These are phyloP conservation scores for Pedicia rivosa DNA, from an alignment of 2,888 invertebrate species.

Conservation along the genomic window DNA sequence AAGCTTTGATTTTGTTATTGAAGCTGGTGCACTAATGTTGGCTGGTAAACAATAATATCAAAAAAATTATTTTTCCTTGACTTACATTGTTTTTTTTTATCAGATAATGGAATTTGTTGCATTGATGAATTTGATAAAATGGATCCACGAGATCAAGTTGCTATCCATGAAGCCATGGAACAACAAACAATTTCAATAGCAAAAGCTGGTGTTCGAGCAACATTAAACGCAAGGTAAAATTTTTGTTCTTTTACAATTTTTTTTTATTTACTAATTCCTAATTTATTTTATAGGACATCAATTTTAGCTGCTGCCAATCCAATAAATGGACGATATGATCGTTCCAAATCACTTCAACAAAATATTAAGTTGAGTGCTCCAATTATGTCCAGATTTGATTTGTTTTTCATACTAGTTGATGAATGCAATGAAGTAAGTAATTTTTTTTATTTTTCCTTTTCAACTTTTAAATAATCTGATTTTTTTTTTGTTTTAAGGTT, in stretches of 20 bases:
- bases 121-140: slow-evolving; percentile 99
- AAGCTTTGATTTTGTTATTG: slow-evolving; percentile 96
- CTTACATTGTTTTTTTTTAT: neutral
- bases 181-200: slow-evolving; percentile 98
- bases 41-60: slow-evolving; percentile 33
- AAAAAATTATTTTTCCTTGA: neutral
- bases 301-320: slow-evolving; percentile 98
- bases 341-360: slow-evolving; percentile 83
- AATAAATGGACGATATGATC: slow-evolving; percentile 90
- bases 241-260: no score
- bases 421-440: slow-evolving; percentile 66
- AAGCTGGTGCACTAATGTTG: slow-evolving; percentile 98
- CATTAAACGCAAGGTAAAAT: slow-evolving; percentile 90
- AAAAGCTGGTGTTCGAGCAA: slow-evolving; percentile 95
- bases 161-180: slow-evolving; percentile 99
- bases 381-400: slow-evolving; percentile 97
- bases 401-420: slow-evolving; percentile 96
- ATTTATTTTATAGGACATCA: no score
- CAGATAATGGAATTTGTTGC: slow-evolving; percentile 95
- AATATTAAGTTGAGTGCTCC: slow-evolving; percentile 89
- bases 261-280: no score
- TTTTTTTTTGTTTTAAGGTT: slow-evolving; percentile 21
- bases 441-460: no score
- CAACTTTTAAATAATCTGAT: slow-evolving; percentile 22
- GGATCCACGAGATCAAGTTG: slow-evolving; percentile 94